Conservation (phyloP, 2,113 vertebrate species). For the Dipodomys merriami region DNA sequence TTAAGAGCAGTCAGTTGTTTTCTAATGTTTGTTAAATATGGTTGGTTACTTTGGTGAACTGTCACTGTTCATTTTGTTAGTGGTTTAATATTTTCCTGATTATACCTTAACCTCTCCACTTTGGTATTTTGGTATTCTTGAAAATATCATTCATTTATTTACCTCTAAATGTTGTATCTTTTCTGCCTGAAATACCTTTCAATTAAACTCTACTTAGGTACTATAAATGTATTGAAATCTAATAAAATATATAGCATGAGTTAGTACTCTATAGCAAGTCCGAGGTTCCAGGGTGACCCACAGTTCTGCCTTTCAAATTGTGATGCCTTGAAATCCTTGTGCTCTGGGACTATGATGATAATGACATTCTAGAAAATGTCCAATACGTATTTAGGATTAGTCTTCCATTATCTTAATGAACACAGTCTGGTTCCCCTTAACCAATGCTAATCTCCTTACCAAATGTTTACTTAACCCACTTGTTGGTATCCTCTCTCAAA, state of each 20-base stretch:
- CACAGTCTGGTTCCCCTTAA: too few species aligned
- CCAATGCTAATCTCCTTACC: too few species aligned
- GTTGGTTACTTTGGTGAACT: not conserved
- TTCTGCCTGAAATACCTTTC: not conserved
- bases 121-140: not conserved
- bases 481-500: too few species aligned
- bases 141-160: not conserved
- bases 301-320: too few species aligned
- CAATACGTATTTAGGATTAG: too few species aligned
- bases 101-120: not conserved
- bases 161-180: not conserved
- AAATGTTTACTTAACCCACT: too few species aligned
- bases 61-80: not conserved
- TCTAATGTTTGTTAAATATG: not conserved
- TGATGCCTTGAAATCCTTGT: too few species aligned
- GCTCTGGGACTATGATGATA: too few species aligned
- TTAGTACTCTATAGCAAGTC: too few species aligned
- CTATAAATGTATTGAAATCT: not conserved
- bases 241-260: not conserved
- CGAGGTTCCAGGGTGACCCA: too few species aligned
- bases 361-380: too few species aligned
- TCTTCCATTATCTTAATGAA: too few species aligned
- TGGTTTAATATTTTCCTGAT: not conserved
- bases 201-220: not conserved
- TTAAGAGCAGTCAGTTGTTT: not conserved